Percentiles rank a stretch among this genome's conserved stretches.
These are phyloP conservation scores for Carpatolechia fugitivella DNA, from an alignment of 2,888 invertebrate genomes.

Conservation along the genomic window DNA sequence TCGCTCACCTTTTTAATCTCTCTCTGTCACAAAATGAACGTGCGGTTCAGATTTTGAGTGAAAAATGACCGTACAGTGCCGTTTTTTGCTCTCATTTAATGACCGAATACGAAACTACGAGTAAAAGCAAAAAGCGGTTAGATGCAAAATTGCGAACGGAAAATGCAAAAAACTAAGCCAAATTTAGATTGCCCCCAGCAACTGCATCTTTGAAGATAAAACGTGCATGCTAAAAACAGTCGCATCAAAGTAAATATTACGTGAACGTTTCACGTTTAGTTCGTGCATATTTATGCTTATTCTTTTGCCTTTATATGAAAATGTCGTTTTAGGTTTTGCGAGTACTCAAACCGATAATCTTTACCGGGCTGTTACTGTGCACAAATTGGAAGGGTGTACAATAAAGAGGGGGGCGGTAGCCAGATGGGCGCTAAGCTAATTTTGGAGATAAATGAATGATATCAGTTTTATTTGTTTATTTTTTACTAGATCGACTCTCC, in stretches of 20 bases:
- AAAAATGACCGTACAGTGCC: background rate
- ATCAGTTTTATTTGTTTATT: no score
- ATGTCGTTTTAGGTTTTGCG: no score
- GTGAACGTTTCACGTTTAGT: background rate
- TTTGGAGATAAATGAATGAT: no score
- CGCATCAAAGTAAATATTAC: background rate
- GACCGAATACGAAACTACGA: background rate
- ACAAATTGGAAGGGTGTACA: no score
- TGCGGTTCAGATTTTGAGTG: background rate
- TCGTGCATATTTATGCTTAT: background rate
- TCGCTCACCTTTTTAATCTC: background rate
- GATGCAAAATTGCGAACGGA: background rate
- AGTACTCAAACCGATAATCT: no score
- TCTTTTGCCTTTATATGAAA: no score
- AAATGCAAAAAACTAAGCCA: background rate
- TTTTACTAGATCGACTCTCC: no score
- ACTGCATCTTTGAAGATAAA: background rate
- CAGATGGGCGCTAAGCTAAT: no score
- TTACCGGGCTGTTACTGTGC: no score
- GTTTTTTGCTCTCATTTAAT: background rate
- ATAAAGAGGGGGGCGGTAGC: no score
- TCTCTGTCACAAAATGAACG: conserved; percentile 1
- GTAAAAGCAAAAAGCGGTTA: background rate
- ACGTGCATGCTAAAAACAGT: background rate
- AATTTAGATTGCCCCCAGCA: background rate